Evolutionary conservation across 2,888 invertebrate genomes (phyloP).

Genomic region (Cephonodes hylas): DNA sequence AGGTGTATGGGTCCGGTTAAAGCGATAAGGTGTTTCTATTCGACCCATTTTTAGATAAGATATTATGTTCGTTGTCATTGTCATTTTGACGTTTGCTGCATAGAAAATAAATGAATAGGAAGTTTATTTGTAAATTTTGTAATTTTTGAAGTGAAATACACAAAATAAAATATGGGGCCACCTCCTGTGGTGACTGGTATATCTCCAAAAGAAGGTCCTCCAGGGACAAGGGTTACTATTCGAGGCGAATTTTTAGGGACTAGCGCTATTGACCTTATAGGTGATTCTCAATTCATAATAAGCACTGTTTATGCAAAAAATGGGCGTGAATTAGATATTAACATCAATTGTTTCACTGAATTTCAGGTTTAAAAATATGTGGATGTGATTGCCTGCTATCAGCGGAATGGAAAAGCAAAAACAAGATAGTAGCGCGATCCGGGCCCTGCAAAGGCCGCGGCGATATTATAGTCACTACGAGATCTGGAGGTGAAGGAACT

Average conservation of each 20-base stretch:
- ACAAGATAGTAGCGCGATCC: conserved; percentile 97
- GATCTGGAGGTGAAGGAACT: conserved; percentile 91
- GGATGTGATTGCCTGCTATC: conserved; percentile 96
- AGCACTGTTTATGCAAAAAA: not conserved
- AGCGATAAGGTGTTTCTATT: no score
- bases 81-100: not conserved
- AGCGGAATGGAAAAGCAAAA: conserved; percentile 98
- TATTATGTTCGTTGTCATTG: no score
- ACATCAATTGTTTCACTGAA: not conserved
- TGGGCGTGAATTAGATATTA: conserved; percentile 21
- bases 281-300: conserved; percentile 63
- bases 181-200: conserved; percentile 96
- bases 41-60: no score
- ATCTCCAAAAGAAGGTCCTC: conserved; percentile 99
- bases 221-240: conserved; percentile 96
- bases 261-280: conserved; percentile 91
- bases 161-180: conserved; percentile 80
- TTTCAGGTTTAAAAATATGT: conserved; percentile 93
- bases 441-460: conserved; percentile 95
- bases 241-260: conserved; percentile 97
- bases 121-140: no score
- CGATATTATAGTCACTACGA: conserved; percentile 94
- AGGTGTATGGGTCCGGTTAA: no score
- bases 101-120: no score
- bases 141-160: no score